These are phyloP conservation scores for Trochalopteron elliotii DNA, from an alignment of 2,113 vertebrate genomes.

Conservation along the genomic window DNA sequence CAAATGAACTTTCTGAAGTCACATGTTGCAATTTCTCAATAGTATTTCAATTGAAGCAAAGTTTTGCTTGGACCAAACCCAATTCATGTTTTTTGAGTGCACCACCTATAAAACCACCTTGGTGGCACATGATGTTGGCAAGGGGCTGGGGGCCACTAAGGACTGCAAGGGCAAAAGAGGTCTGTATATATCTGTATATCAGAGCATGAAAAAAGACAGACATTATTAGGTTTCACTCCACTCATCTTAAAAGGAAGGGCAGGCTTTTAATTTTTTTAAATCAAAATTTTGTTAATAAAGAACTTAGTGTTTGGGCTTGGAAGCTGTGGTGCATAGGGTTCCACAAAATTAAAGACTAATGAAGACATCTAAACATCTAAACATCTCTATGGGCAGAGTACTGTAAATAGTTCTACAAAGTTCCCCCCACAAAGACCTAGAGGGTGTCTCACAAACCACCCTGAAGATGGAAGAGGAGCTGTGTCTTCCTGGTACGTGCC, in stretches of 20 bases:
- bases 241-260: background rate
- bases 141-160: background rate
- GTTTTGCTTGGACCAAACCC: background rate
- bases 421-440: background rate
- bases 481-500: background rate
- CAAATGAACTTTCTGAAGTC: background rate
- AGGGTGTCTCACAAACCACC: background rate
- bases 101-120: background rate
- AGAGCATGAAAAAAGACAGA: background rate
- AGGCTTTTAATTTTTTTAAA: background rate
- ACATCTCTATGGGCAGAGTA: background rate
- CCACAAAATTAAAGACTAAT: background rate
- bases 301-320: background rate
- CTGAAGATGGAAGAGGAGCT: background rate
- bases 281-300: background rate
- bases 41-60: background rate
- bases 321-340: fast-evolving
- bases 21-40: background rate
- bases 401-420: background rate
- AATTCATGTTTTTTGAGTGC: background rate
- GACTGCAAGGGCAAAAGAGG: background rate
- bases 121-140: background rate
- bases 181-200: background rate
- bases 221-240: background rate
- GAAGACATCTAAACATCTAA: background rate